Conservation (phyloP, 2,888 invertebrate species). For the Tipula vernalis region DNA sequence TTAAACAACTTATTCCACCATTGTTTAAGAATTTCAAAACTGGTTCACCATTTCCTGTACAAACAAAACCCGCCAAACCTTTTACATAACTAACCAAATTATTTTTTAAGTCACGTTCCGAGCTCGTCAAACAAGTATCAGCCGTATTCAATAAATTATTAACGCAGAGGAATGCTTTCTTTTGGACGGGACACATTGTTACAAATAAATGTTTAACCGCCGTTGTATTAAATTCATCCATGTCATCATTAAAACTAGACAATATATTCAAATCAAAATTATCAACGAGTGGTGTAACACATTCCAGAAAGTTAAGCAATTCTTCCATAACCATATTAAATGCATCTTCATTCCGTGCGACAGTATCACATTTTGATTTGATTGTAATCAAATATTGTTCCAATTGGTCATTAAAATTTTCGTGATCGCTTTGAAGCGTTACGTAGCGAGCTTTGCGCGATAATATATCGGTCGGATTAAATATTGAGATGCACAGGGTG, state of each 20-base stretch:
- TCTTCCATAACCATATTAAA: background rate
- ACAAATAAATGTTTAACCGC: background rate
- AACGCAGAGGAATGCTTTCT: background rate
- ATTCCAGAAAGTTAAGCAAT: background rate
- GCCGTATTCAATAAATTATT: background rate
- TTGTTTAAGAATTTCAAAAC: background rate
- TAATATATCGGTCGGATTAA: background rate
- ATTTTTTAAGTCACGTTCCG: background rate
- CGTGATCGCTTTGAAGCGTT: background rate
- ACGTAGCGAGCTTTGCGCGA: background rate
- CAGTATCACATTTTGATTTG: background rate
- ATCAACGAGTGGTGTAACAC: background rate
- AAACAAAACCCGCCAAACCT: background rate
- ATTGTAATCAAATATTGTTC: background rate
- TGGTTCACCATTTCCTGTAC: background rate
- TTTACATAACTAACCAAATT: background rate
- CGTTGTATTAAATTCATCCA: background rate
- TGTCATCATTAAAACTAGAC: background rate
- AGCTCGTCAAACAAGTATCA: background rate
- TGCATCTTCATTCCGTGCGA: background rate
- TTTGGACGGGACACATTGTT: background rate
- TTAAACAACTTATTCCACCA: background rate
- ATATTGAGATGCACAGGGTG: background rate
- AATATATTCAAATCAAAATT: background rate
- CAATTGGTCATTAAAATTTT: background rate